Conservation (phyloP, 92 coral and sea anemone genomes). For the Phymanthus crucifer region DNA sequence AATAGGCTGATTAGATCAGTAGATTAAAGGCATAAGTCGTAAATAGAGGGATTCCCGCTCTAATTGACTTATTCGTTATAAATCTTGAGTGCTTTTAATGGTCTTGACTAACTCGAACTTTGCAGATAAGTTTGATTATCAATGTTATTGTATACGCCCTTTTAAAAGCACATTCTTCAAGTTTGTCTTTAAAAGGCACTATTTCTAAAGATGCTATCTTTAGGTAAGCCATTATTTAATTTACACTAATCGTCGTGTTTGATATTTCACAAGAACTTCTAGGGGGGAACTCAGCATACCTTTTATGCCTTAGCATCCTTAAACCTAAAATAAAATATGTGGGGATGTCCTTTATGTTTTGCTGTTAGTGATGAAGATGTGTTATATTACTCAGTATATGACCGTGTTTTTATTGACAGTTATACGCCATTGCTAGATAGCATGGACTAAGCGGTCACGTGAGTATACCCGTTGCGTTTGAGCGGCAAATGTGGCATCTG, state of each 20-base stretch:
- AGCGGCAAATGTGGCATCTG: too few relatives aligned
- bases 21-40: neutral
- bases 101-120: neutral
- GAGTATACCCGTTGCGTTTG: too few relatives aligned
- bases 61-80: neutral
- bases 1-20: neutral
- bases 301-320: too few relatives aligned
- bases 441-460: too few relatives aligned
- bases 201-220: neutral
- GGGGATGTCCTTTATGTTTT: too few relatives aligned
- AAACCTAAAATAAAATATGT: too few relatives aligned
- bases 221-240: neutral
- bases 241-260: neutral
- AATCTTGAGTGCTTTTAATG: neutral
- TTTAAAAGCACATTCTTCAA: neutral
- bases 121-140: neutral
- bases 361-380: too few relatives aligned
- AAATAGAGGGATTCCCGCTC: neutral
- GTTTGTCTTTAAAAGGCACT: neutral
- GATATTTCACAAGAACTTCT: too few relatives aligned
- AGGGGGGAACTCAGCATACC: too few relatives aligned
- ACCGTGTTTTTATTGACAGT: too few relatives aligned
- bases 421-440: too few relatives aligned
- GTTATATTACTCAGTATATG: too few relatives aligned
- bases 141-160: neutral